Evolutionary conservation across 2,797 vertebrate genomes (phyloP).

Genomic region (Coilia nasus): DNA sequence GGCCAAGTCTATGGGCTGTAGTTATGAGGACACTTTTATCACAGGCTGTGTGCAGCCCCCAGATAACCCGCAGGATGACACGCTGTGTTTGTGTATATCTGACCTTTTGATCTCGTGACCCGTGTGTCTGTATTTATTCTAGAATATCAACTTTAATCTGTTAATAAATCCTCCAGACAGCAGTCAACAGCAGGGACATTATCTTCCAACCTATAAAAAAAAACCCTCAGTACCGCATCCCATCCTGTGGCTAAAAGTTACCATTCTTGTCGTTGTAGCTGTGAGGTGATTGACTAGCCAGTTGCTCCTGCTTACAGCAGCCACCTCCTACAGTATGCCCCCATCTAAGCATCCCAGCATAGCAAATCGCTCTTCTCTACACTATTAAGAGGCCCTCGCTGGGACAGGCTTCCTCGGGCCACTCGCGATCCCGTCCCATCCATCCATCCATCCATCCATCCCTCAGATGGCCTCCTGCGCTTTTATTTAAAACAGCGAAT

Average conservation of each 20-base stretch:
- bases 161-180: conserved; percentile 15
- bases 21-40: neutral
- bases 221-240: neutral
- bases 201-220: conserved; percentile 45
- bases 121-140: neutral
- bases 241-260: neutral
- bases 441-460: neutral
- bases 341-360: neutral
- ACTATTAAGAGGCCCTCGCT: neutral
- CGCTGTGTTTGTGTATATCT: neutral
- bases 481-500: conserved; percentile 12
- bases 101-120: conserved; percentile 10
- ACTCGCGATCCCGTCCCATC: neutral
- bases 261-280: neutral
- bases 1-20: neutral
- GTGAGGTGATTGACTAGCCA: neutral
- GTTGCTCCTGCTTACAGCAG: neutral
- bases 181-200: conserved; percentile 45
- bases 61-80: conserved; percentile 2
- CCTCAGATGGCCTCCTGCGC: neutral
- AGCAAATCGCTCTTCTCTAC: neutral
- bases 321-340: neutral
- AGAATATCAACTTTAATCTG: neutral
- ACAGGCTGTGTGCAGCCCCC: neutral
- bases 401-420: neutral